Percentiles rank a stretch among this genome's conserved stretches.
phyloP scores from a whole-genome alignment of 2,797 vertebrate species.

The Aphelocoma californica region DNA sequence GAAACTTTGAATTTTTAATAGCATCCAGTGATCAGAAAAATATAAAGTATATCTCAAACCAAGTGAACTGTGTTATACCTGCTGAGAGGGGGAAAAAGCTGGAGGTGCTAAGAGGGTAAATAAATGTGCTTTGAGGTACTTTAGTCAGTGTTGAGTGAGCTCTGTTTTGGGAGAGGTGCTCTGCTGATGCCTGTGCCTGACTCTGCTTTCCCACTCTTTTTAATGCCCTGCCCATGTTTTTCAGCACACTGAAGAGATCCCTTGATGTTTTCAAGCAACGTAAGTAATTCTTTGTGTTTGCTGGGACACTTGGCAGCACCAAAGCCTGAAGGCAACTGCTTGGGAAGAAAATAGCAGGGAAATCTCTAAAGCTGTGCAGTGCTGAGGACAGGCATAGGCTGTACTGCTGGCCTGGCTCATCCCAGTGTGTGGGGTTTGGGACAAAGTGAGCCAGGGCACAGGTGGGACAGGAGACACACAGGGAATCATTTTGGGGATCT shows the following conservation, averaged over 20 bases:
- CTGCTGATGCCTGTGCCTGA: neutral
- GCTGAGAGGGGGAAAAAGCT: neutral
- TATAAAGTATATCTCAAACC: neutral
- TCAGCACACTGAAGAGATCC: conserved; percentile 89
- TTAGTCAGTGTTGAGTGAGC: neutral
- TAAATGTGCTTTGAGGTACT: neutral
- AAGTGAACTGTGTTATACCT: neutral
- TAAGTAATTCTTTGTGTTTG: conserved; percentile 76
- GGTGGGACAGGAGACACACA: neutral
- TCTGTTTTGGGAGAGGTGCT: neutral
- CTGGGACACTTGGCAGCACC: neutral
- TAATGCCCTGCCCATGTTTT: conserved; percentile 20
- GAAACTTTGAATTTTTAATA: neutral
- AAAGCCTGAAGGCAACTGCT: neutral
- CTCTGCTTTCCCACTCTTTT: neutral
- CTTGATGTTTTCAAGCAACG: conserved; percentile 92
- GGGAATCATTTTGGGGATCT: neutral
- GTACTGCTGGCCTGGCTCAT: neutral
- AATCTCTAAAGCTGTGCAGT: neutral
- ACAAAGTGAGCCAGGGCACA: neutral
- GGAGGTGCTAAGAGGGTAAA: neutral
- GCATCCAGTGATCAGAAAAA: neutral
- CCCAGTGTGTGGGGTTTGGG: fast-evolving
- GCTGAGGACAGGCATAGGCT: neutral
- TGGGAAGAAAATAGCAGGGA: neutral